These are phyloP conservation scores for Syrphus vitripennis DNA, from an alignment of 2,888 invertebrate species.

Conservation along the genomic window DNA sequence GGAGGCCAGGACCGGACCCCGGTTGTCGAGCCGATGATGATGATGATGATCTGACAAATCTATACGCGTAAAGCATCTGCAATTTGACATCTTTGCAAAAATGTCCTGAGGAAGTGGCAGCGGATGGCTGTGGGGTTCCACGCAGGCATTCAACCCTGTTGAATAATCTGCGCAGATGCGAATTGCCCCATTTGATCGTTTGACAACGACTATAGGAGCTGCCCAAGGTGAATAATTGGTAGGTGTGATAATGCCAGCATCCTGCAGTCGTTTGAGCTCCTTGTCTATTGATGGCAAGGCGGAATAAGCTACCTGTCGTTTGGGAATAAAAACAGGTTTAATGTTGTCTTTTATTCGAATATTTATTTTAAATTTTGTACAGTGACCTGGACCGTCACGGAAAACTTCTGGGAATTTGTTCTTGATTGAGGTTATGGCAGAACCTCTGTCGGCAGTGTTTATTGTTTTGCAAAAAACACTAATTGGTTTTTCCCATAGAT, in stretches of 20 bases:
- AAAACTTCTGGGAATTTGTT: slow-evolving; percentile 17
- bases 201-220: too few species aligned
- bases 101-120: slow-evolving; percentile 45
- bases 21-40: too few species aligned
- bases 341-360: slow-evolving; percentile 36
- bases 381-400: slow-evolving; percentile 2
- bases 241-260: slow-evolving; percentile 28
- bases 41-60: slow-evolving; percentile 48
- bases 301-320: slow-evolving; percentile 52
- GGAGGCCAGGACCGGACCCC: too few species aligned
- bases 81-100: slow-evolving; percentile 15
- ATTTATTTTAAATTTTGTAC: slow-evolving; percentile 40
- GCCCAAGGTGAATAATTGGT: slow-evolving; percentile 33
- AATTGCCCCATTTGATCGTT: slow-evolving; percentile 15
- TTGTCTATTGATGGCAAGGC: slow-evolving; percentile 29
- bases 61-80: slow-evolving; percentile 20
- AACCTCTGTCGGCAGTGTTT: neutral
- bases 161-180: slow-evolving; percentile 38
- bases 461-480: neutral
- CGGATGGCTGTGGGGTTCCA: slow-evolving; percentile 42
- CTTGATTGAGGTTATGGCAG: neutral
- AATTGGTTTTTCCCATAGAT: neutral
- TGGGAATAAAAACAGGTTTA: slow-evolving; percentile 36
- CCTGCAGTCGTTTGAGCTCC: slow-evolving; percentile 27
- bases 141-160: slow-evolving; percentile 28